Conservation (phyloP, 2,113 vertebrate species). For the Fulica atra region DNA sequence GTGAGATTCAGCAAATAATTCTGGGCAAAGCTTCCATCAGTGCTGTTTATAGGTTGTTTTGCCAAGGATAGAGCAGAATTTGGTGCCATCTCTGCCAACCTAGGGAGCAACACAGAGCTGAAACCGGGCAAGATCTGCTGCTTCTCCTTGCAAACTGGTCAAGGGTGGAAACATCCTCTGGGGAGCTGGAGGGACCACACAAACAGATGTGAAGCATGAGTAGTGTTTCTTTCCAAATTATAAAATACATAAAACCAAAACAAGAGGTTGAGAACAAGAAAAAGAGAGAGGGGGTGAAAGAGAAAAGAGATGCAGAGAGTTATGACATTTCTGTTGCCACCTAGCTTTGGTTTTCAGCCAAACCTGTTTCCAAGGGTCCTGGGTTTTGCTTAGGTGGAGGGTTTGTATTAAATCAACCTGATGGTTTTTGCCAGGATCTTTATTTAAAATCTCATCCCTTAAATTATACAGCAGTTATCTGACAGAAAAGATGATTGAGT, state of each 20-base stretch:
- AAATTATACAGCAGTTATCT: conserved; percentile 9
- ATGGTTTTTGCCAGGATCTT: background rate
- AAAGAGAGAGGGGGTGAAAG: no score
- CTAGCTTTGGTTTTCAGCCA: background rate
- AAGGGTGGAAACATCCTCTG: background rate
- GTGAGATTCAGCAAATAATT: background rate
- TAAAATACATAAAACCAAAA: background rate
- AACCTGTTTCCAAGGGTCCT: background rate
- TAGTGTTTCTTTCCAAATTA: background rate
- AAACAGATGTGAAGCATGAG: background rate
- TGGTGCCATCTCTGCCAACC: background rate
- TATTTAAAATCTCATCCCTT: conserved; percentile 9
- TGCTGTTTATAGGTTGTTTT: background rate
- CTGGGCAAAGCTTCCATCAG: background rate
- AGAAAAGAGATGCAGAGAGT: background rate
- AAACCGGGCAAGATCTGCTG: background rate
- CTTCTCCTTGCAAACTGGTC: background rate
- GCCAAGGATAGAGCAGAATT: background rate
- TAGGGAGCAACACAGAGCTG: background rate
- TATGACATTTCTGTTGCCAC: background rate
- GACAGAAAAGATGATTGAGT: conserved; percentile 58
- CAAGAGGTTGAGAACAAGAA: background rate
- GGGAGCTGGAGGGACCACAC: background rate
- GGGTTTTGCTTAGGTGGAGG: background rate
- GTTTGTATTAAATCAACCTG: background rate